Evolutionary conservation across 2,888 invertebrate species (phyloP).

Genomic region (Eupithecia exiguata): DNA sequence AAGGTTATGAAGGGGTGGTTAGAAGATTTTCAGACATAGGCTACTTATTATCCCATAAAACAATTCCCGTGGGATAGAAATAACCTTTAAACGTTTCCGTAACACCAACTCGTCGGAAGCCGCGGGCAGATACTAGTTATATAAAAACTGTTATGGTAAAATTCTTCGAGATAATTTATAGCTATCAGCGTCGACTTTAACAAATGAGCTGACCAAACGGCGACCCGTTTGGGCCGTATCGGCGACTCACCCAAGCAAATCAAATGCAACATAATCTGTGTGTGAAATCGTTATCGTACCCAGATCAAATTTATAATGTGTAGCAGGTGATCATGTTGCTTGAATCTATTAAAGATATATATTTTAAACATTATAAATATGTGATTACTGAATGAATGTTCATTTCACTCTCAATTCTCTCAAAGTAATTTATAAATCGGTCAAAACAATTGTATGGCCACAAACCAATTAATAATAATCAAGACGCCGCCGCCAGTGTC

Average conservation of each 20-base stretch:
- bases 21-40: no score
- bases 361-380: no score
- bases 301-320: background rate
- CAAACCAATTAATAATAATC: background rate
- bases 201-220: background rate
- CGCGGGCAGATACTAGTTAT: no score
- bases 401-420: background rate
- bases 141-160: no score
- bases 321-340: background rate
- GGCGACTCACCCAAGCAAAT: background rate
- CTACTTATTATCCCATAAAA: no score
- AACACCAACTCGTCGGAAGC: no score
- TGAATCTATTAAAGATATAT: background rate
- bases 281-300: background rate
- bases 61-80: no score
- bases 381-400: no score
- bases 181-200: background rate
- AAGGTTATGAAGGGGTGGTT: no score
- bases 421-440: background rate
- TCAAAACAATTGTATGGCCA: constrained; percentile 11
- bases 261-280: constrained; percentile 1
- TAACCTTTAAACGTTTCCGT: no score
- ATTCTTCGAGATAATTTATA: background rate
- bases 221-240: background rate
- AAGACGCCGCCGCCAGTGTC: background rate